These are phyloP conservation scores for Chrysina gloriosa DNA, from an alignment of 2,888 invertebrate species.

Conservation along the genomic window DNA sequence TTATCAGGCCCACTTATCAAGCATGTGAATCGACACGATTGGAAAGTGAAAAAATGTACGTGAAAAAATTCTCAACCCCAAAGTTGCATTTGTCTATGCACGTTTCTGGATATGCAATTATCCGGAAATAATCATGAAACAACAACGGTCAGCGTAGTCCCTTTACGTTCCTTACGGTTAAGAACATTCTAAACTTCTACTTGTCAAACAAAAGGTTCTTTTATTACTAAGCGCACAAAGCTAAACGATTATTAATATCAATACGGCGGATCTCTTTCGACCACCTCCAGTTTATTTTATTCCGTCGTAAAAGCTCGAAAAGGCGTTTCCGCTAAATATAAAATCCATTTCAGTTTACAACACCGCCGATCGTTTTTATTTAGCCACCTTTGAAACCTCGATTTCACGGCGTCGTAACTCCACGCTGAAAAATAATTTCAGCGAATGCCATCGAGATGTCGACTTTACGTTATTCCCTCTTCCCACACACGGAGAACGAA, in stretches of 20 bases:
- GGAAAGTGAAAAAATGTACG: no score
- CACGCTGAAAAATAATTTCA: slow-evolving; percentile 22
- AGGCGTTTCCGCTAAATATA: slow-evolving; percentile 9
- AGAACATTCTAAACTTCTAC: background rate
- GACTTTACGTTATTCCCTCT: background rate
- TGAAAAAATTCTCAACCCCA: no score
- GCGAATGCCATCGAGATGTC: slow-evolving; percentile 15
- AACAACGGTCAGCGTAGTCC: background rate
- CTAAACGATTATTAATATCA: slow-evolving; percentile 26
- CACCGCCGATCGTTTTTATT: slow-evolving; percentile 32
- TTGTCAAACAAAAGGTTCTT: slow-evolving; percentile 4
- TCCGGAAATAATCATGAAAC: no score
- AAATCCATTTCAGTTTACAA: slow-evolving; percentile 21
- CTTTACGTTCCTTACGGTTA: slow-evolving; percentile 2
- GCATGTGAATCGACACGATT: no score
- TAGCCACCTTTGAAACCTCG: slow-evolving; percentile 35
- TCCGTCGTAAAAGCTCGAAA: slow-evolving; percentile 18
- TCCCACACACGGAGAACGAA: background rate
- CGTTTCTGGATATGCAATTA: no score
- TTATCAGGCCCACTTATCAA: no score
- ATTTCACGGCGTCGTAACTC: slow-evolving; percentile 25
- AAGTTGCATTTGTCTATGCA: no score
- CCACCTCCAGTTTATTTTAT: slow-evolving; percentile 6
- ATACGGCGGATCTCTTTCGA: slow-evolving; percentile 4
- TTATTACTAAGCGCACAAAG: background rate